Conservation (phyloP, 2,113 vertebrate genomes). For the Hippopotamus amphibius region DNA sequence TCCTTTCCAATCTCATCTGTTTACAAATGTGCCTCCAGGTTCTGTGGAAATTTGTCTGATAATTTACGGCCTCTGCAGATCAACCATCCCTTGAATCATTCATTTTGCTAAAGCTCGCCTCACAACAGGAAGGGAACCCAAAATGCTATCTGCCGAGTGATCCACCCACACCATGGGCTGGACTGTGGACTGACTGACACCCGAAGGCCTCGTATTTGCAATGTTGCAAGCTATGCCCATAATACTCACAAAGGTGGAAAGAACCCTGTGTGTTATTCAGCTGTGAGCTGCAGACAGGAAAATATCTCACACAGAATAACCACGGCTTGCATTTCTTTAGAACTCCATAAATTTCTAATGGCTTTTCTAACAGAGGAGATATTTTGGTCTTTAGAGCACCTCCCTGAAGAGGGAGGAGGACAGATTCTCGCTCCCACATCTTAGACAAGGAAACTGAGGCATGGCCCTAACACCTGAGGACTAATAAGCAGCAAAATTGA, state of each 20-base stretch:
- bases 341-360: not conserved
- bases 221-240: not conserved
- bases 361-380: not conserved
- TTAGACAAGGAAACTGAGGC: not conserved
- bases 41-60: not conserved
- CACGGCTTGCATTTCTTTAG: not conserved
- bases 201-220: accelerated
- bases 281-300: not conserved
- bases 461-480: accelerated
- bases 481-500: accelerated
- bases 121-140: not conserved
- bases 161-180: not conserved
- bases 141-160: not conserved
- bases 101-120: not conserved
- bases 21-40: not conserved
- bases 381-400: not conserved
- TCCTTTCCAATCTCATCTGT: not conserved
- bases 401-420: not conserved
- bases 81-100: not conserved
- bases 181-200: not conserved
- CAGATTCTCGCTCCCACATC: accelerated
- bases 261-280: too few relatives aligned
- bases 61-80: constrained; percentile 20
- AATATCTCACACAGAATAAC: not conserved
- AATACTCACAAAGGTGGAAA: not conserved